These are phyloP conservation scores for Pollenia labialis DNA, from an alignment of 2,888 invertebrate species.

Conservation along the genomic window DNA sequence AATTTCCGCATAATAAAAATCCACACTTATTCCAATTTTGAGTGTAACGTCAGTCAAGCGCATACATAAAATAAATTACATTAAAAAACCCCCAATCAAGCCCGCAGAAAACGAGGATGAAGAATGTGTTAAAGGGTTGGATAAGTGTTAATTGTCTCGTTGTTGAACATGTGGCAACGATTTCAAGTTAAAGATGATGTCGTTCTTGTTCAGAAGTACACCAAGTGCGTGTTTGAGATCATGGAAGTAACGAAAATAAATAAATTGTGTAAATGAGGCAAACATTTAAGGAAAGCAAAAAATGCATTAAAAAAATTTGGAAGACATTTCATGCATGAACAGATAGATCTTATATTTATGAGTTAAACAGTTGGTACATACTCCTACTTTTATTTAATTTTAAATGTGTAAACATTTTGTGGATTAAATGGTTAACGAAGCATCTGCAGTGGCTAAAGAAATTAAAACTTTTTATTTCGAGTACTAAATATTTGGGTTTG, in stretches of 20 bases:
- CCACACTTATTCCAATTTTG: conserved; percentile 8
- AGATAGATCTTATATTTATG: conserved; percentile 62
- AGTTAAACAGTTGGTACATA: conserved; percentile 57
- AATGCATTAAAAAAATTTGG: conserved; percentile 34
- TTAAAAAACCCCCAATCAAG: conserved; percentile 50
- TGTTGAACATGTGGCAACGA: conserved; percentile 50
- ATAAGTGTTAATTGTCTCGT: conserved; percentile 53
- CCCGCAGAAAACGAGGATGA: neutral
- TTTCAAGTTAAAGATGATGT: conserved; percentile 5
- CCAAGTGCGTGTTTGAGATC: neutral
- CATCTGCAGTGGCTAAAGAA: neutral
- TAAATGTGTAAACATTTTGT: neutral
- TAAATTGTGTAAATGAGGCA: conserved; percentile 9
- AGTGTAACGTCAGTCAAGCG: conserved; percentile 53
- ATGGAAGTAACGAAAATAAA: neutral
- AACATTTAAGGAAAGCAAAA: conserved; percentile 1
- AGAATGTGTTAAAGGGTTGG: conserved; percentile 51
- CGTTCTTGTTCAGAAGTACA: neutral
- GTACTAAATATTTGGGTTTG: neutral
- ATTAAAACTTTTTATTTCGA: neutral
- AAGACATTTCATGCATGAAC: conserved; percentile 60
- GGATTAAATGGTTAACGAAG: conserved; percentile 15
- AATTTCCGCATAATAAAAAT: conserved; percentile 47
- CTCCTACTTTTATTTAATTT: neutral
- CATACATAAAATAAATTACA: conserved; percentile 59